Evolutionary conservation across 1,140 invertebrate genomes (phyloP), one percentile per base, ranked within the genome.

Genomic region (Heliothis virescens): DNA sequence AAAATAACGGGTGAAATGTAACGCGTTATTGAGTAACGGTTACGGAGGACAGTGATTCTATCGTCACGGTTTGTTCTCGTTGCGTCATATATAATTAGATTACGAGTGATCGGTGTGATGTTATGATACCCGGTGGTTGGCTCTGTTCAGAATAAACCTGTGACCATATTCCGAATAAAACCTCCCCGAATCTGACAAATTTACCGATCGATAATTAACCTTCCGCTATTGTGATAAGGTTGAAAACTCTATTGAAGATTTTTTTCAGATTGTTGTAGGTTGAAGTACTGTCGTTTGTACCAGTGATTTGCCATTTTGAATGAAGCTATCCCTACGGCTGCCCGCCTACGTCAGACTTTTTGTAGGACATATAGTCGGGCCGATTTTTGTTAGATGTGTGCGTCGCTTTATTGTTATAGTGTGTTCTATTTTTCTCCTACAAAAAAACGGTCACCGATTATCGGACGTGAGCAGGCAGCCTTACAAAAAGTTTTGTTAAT

Each of bases 1-100:
- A 57, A 74, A 75, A 80, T 76, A 80, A 59, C 62, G 34, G 62
- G 63, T 75, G 63, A 79, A 69, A 71, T 69, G 76, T 79, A 71
- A 79, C 65, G 65, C 62, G 41, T 76, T 69, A 80, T 80, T 80
- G 62, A 52, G 59, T 71, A 80, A 80, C 63, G 9, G 73, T 80
- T 80, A 80, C 79, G 79, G 72, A 65, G 62, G 72, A 76, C 72
- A 65, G 41, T 76, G 41, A 75, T 65, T 76, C 60, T 60, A 76
- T 65, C 72, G 79, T 75, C 65, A 79, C 77, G 77, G 53, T 72
- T 29, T 21, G 47, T 21, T 57, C 13, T 53, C n/a, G n/a, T 79
- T 79, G 55, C 67, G 41, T 79, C 77, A 79, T 72, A 69, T 16
- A 59, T 78, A 71, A 79, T 79, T 79, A 50, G 77, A 79, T 79